Evolutionary conservation across 1,140 invertebrate genomes (phyloP).

Genomic region (Leptinotarsa undecemlineata): DNA sequence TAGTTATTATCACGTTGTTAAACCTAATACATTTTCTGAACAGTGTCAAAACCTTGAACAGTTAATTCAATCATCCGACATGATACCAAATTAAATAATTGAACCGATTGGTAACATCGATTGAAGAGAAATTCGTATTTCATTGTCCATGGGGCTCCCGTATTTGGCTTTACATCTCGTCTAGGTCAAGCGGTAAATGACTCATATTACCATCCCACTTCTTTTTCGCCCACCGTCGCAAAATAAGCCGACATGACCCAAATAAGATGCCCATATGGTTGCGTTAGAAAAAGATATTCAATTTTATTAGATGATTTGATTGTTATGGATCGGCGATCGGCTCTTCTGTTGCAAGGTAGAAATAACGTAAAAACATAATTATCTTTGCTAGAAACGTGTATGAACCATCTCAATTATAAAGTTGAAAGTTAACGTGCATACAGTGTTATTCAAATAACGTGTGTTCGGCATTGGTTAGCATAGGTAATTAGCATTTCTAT

Average conservation of each 20-base stretch:
- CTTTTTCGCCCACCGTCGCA: not conserved
- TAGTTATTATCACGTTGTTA: no score
- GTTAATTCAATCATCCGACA: not conserved
- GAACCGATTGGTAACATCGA: not conserved
- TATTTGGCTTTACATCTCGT: constrained; percentile 5
- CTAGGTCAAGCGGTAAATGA: not conserved
- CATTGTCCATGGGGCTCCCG: not conserved
- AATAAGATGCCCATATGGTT: not conserved
- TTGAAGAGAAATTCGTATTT: not conserved
- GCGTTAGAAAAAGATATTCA: not conserved
- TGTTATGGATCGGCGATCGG: no score
- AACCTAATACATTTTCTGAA: no score
- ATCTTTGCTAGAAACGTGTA: no score
- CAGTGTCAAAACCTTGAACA: not conserved
- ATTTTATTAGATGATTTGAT: not conserved
- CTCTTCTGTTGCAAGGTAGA: no score
- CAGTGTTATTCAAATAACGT: no score
- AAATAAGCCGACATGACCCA: not conserved
- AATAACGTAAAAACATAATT: no score
- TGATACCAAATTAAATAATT: not conserved
- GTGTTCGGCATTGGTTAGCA: no score
- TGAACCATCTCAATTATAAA: no score
- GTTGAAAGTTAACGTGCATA: no score
- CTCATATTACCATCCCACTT: not conserved
- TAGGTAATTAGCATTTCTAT: no score